Conservation (phyloP, 2,888 invertebrate genomes). For the Noctua janthina region DNA sequence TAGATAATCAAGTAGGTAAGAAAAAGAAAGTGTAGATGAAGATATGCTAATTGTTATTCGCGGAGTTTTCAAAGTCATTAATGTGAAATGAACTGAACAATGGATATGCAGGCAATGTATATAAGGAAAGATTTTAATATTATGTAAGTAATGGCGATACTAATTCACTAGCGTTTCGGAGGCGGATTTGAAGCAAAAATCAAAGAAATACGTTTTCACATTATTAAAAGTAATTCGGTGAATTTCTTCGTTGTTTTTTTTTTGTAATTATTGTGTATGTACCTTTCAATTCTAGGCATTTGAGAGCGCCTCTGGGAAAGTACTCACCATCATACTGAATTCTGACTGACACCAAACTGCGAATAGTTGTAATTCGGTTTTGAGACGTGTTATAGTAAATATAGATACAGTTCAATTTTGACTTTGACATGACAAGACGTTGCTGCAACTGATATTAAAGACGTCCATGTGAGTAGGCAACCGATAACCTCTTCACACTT, state of each 20-base stretch:
- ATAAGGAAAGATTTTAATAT: neutral
- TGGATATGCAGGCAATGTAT: neutral
- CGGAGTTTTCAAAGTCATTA: conserved; percentile 18
- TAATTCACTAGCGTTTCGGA: neutral
- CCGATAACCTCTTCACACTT: neutral
- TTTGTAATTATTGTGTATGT: neutral
- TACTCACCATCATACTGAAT: neutral
- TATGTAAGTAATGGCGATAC: conserved; percentile 3
- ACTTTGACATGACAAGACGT: neutral
- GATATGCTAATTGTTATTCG: conserved; percentile 14
- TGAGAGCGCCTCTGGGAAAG: neutral
- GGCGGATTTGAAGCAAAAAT: neutral
- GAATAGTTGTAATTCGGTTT: neutral
- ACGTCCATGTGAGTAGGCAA: neutral
- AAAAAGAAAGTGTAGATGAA: conserved; percentile 32
- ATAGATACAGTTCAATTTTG: neutral
- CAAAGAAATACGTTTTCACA: neutral
- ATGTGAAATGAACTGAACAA: conserved; percentile 22
- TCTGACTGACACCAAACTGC: neutral
- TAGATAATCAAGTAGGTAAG: neutral
- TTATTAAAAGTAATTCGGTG: neutral
- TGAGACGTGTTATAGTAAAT: too few relatives aligned
- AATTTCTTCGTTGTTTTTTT: neutral
- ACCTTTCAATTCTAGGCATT: neutral
- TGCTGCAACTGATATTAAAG: neutral